These are phyloP conservation scores for Drosophila atroscutellata DNA, from an alignment of 2,888 invertebrate species.

Conservation along the genomic window DNA sequence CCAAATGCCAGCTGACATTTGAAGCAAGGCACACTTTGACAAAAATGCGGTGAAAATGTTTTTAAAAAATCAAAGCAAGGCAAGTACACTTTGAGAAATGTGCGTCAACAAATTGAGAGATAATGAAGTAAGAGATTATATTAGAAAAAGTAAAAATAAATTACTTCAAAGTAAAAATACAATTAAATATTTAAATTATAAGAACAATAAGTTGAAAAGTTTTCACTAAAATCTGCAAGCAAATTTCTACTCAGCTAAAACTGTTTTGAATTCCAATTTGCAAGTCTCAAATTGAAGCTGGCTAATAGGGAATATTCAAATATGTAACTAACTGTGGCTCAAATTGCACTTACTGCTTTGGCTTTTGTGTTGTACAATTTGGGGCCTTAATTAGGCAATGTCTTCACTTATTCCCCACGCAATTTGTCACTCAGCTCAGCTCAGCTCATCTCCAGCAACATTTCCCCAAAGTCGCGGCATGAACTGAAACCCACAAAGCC, in stretches of 20 bases:
- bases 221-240: not conserved
- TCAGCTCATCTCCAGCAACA: conserved; percentile 35
- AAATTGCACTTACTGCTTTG: not conserved
- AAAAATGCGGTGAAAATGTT: not conserved
- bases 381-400: conserved; percentile 34
- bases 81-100: not conserved
- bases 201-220: not conserved
- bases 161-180: not conserved
- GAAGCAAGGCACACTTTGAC: not conserved
- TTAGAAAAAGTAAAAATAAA: not conserved
- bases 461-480: conserved; percentile 33
- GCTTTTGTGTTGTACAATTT: conserved; percentile 3
- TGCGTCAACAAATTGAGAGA: not conserved
- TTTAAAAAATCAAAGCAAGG: too few species aligned
- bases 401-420: conserved; percentile 40
- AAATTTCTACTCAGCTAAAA: not conserved
- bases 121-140: too few species aligned
- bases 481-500: not conserved
- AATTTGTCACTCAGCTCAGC: conserved; percentile 48
- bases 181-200: not conserved
- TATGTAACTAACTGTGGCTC: not conserved
- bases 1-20: conserved; percentile 30
- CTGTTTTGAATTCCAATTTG: not conserved
- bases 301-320: not conserved
- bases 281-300: not conserved